phyloP scores from a whole-genome alignment of 1,140 invertebrate genomes.

The Calosoma granatense region DNA sequence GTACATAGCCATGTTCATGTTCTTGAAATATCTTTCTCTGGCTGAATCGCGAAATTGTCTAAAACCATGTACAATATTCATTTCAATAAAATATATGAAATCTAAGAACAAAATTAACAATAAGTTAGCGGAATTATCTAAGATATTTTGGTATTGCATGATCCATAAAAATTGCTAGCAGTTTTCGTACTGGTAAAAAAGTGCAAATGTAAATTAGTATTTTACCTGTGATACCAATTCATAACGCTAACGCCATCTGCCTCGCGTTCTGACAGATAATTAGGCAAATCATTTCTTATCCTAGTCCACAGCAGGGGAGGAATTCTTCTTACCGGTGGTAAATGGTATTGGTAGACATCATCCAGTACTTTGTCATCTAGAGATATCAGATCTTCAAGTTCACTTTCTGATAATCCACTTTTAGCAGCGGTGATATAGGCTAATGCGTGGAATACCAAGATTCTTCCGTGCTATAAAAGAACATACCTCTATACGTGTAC shows the following conservation, averaged over 20 bases:
- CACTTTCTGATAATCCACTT: constrained; percentile 85
- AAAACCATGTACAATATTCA: too few relatives aligned
- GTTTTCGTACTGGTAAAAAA: background rate
- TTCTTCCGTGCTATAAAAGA: constrained; percentile 69
- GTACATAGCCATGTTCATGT: constrained; percentile 91
- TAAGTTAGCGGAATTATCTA: too few relatives aligned
- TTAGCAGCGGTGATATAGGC: constrained; percentile 92
- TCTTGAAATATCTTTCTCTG: constrained; percentile 91
- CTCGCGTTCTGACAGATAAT: constrained; percentile 91
- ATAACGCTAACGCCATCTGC: constrained; percentile 95
- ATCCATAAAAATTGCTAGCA: background rate
- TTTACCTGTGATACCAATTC: constrained; percentile 97
- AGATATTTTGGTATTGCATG: too few relatives aligned
- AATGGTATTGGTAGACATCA: constrained; percentile 97
- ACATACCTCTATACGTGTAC: too few relatives aligned
- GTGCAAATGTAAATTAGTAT: constrained; percentile 30
- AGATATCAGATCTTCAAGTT: constrained; percentile 90
- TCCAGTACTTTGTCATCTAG: constrained; percentile 88
- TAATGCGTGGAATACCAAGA: constrained; percentile 85
- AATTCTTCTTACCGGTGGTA: constrained; percentile 89
- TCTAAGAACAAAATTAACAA: too few relatives aligned
- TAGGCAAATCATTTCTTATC: constrained; percentile 88
- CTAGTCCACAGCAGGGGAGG: constrained; percentile 93
- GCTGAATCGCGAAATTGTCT: constrained; percentile 92
- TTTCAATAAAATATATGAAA: too few relatives aligned